Evolutionary conservation across 2,797 vertebrate species (phyloP).

Genomic region (Cyclopterus lumpus): DNA sequence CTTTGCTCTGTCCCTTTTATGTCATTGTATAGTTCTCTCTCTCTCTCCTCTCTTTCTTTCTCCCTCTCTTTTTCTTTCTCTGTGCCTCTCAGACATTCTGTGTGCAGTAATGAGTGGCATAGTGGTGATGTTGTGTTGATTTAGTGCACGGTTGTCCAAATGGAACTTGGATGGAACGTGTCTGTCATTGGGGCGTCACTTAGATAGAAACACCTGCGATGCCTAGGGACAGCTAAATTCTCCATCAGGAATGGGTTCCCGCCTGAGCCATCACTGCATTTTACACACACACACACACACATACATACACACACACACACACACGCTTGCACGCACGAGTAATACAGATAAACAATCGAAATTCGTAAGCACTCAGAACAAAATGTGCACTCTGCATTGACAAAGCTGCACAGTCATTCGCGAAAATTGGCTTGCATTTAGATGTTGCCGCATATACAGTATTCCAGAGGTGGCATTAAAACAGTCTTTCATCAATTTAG

Average conservation of each 20-base stretch:
- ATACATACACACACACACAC: constrained; percentile 7
- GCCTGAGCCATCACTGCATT: constrained; percentile 34
- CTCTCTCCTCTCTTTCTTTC: constrained; percentile 19
- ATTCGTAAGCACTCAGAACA: constrained; percentile 2
- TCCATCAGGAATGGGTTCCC: constrained; percentile 58
- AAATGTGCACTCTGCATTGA: constrained; percentile 3
- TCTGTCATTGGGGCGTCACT: constrained; percentile 75
- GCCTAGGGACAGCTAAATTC: constrained; percentile 71
- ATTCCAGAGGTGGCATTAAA: neutral
- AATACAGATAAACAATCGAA: neutral
- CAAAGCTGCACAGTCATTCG: constrained; percentile 8
- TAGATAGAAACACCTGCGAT: constrained; percentile 78
- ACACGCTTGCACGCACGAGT: constrained; percentile 1
- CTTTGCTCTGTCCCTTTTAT: constrained; percentile 56
- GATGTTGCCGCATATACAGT: neutral
- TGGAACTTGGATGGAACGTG: constrained; percentile 77
- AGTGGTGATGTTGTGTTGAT: constrained; percentile 80
- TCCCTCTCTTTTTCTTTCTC: constrained; percentile 5
- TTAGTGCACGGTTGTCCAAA: constrained; percentile 80
- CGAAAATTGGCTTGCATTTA: neutral
- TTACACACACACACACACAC: constrained; percentile 7
- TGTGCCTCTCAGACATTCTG: constrained; percentile 37
- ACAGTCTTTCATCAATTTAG: neutral
- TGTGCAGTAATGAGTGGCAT: constrained; percentile 79
- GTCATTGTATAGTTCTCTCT: constrained; percentile 28